phyloP scores from a whole-genome alignment of 2,797 vertebrate genomes.

The Mallotus villosus region DNA sequence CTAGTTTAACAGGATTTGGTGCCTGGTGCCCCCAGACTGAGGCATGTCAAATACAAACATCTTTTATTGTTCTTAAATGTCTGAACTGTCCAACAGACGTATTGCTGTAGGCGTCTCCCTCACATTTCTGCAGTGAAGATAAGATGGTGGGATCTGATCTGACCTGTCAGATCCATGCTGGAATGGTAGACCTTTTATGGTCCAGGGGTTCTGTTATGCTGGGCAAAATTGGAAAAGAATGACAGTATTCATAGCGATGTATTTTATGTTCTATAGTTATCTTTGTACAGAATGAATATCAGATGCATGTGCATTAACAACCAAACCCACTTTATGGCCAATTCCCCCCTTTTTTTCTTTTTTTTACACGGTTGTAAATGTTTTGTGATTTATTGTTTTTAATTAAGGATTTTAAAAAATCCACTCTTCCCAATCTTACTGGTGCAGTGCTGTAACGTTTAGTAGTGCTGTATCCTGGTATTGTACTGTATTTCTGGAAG shows the following conservation, averaged over 20 bases:
- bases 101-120: not conserved
- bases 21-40: not conserved
- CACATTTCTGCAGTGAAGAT: not conserved
- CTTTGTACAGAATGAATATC: conserved; percentile 76
- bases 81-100: not conserved
- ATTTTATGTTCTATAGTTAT: conserved; percentile 60
- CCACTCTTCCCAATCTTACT: conserved; percentile 5
- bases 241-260: conserved; percentile 61
- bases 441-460: conserved; percentile 13
- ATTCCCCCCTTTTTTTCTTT: conserved; percentile 33
- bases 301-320: conserved; percentile 69
- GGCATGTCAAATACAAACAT: not conserved
- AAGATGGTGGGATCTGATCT: not conserved
- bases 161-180: not conserved
- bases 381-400: conserved; percentile 42
- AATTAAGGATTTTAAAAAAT: too few species aligned
- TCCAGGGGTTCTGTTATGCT: conserved; percentile 6
- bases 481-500: conserved; percentile 17
- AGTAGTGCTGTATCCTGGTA: conserved; percentile 11
- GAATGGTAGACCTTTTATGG: not conserved
- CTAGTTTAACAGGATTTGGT: conserved; percentile 5
- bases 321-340: conserved; percentile 59
- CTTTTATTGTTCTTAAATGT: not conserved
- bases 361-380: conserved; percentile 48
- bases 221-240: conserved; percentile 41